Evolutionary conservation across 2,888 invertebrate species (phyloP), one percentile per base, ranked within the genome.

Genomic region (Archips xylosteana): DNA sequence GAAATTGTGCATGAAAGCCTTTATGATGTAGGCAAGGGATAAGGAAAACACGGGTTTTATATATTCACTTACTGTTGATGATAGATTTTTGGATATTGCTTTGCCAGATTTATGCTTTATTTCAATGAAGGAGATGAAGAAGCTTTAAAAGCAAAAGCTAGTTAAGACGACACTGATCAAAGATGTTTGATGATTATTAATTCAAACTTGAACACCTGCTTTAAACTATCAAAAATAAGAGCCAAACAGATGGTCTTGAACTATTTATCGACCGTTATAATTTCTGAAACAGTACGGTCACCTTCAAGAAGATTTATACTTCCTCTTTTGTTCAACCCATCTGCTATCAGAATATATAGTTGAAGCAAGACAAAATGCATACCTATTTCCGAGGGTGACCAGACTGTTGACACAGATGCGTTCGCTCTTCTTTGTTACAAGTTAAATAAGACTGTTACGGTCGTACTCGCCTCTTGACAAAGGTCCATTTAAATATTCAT

Each of bases 391-490:
- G 63, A 47, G 63, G 63, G 32, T 10, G 59, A 59, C 63, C 63
- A 49, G 51, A 64, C 59, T 73, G 73, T 73, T 73, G 73, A 73
- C 73, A 69, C 73, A 73, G 68, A 73, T 73, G 73, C 68, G 32
- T 34, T 47, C 32, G 36, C 47, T 61, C 6, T 34, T 64, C 67
- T 49, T 73, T 68, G 73, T 73, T 59, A 63, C 68, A 59, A 73
- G 63, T 68, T 51, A 73, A 73, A 73, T 64, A 73, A 63, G 49
- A 63, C 63, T 69, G 67, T 57, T 57, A 72, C 72, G 62, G 62
- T 62, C 36, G 47, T 36, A 72, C 67, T 67, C 54, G 72, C 67
- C 47, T 68, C 62, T 57, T 49, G 63, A 73, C 73, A 73, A 73
- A 59, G 68, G 63, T 63, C 59, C 63, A 34, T 73, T 73, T 69